Conservation (phyloP, 2,113 vertebrate genomes). For the Mormoops blainvillei region DNA sequence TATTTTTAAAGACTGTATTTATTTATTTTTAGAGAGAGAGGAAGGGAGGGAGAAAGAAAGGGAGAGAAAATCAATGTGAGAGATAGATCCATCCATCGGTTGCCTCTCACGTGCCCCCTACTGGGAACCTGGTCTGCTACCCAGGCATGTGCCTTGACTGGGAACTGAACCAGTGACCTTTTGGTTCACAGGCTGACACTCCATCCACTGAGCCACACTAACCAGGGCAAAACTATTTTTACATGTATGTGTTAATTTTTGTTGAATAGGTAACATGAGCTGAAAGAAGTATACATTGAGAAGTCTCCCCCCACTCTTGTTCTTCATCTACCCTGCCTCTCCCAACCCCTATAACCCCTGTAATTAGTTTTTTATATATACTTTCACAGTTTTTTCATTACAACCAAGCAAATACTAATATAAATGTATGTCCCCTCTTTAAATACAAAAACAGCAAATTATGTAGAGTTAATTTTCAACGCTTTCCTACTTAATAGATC, state of each 20-base stretch:
- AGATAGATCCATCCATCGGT: no score
- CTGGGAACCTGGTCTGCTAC: no score
- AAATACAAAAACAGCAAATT: neutral
- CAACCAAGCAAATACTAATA: neutral
- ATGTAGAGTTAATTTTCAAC: neutral
- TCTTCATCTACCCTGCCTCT: neutral
- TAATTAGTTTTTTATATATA: neutral
- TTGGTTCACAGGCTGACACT: no score
- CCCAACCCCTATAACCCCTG: neutral
- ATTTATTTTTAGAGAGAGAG: no score
- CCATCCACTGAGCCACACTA: no score
- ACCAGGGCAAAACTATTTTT: no score
- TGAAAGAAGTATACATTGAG: neutral
- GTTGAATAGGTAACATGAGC: neutral
- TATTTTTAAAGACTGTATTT: neutral
- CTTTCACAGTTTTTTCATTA: neutral
- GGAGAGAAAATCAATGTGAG: no score
- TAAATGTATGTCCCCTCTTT: neutral
- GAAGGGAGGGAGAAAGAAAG: no score
- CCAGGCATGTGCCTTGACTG: no score
- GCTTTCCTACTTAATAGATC: neutral
- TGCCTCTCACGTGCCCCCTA: no score
- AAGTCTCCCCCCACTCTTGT: neutral
- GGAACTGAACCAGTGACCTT: no score
- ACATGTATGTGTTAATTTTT: neutral